phyloP scores from a whole-genome alignment of 1,140 invertebrate genomes.

The Choristoneura fumiferana region DNA sequence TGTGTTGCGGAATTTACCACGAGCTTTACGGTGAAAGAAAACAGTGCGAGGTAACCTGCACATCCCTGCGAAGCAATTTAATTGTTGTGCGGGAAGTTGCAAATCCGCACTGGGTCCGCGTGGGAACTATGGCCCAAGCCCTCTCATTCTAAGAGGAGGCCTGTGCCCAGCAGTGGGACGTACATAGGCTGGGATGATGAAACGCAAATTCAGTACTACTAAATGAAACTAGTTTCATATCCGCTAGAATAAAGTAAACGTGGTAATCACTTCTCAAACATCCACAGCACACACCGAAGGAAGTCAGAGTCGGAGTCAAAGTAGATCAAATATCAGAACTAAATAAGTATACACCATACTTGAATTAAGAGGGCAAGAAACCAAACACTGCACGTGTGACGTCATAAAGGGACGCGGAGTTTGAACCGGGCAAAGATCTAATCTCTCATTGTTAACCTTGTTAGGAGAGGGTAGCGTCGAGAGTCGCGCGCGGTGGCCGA shows the following conservation, averaged over 20 bases:
- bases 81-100: too few relatives aligned
- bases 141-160: too few relatives aligned
- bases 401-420: conserved; percentile 51
- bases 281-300: conserved; percentile 19
- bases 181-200: too few relatives aligned
- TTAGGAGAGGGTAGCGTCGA: background rate
- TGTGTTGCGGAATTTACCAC: too few relatives aligned
- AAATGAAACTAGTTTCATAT: too few relatives aligned
- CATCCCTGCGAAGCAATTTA: too few relatives aligned
- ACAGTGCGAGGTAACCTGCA: too few relatives aligned
- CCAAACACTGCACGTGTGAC: conserved; percentile 40
- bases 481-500: conserved; percentile 21
- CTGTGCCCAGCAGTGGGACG: too few relatives aligned
- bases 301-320: conserved; percentile 29
- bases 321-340: conserved; percentile 44
- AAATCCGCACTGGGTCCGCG: too few relatives aligned
- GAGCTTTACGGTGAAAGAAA: too few relatives aligned
- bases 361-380: conserved; percentile 32
- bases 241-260: background rate
- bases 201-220: too few relatives aligned
- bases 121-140: too few relatives aligned
- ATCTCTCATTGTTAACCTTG: background rate
- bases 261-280: background rate
- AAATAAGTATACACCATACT: conserved; percentile 39
- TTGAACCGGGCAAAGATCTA: background rate